Percentiles rank a stretch among this genome's conserved stretches.
phyloP scores from a whole-genome alignment of 2,888 invertebrate genomes.

The Pharmacophagus antenor region DNA sequence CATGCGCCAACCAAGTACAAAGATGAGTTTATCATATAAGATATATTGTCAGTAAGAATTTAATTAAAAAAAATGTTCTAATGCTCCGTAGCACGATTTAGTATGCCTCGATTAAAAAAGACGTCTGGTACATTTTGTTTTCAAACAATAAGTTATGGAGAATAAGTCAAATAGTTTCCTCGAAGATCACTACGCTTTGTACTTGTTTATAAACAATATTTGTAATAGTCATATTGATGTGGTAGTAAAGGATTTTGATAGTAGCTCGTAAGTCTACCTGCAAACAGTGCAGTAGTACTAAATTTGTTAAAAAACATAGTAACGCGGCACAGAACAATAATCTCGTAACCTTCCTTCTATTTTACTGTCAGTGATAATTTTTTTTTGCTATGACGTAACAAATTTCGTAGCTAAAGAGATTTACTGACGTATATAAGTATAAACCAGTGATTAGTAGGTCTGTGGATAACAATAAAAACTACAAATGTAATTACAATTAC shows the following conservation, averaged over 20 bases:
- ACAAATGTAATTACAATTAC: too few relatives aligned
- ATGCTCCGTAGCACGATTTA: background rate
- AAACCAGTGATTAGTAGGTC: too few relatives aligned
- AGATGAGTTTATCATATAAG: too few relatives aligned
- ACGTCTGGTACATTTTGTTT: background rate
- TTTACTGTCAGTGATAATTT: background rate
- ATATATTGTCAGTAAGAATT: too few relatives aligned
- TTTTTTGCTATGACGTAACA: background rate
- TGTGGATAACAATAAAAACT: too few relatives aligned
- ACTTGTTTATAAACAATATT: slow-evolving; percentile 1
- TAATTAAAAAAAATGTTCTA: too few relatives aligned
- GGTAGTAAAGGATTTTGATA: background rate
- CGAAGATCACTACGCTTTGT: slow-evolving; percentile 2
- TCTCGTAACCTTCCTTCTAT: background rate
- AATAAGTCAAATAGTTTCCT: background rate
- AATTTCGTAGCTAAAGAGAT: background rate
- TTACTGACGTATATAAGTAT: too few relatives aligned
- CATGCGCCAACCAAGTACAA: too few relatives aligned
- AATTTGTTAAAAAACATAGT: too few relatives aligned
- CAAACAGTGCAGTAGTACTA: too few relatives aligned
- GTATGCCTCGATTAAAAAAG: background rate
- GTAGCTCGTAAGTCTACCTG: background rate
- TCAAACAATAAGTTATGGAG: background rate
- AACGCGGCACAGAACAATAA: background rate
- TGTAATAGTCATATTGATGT: background rate